phyloP scores from a whole-genome alignment of 2,797 vertebrate species.

The Macrochelys suwanniensis region DNA sequence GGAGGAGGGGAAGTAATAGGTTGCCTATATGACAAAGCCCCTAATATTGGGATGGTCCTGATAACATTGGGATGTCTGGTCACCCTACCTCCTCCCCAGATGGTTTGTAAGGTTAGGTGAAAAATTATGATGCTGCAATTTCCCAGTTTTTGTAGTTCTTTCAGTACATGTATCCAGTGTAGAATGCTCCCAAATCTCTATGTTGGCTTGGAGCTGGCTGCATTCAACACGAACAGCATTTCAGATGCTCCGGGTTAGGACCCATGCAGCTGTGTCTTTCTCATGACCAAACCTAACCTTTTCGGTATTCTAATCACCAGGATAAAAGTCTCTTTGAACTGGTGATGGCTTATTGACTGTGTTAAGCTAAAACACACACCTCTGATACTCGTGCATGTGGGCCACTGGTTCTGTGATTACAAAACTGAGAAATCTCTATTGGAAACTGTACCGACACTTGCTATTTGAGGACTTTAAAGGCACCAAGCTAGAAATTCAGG shows the following conservation, averaged over 20 bases:
- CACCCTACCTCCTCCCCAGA: background rate
- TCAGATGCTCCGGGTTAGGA: background rate
- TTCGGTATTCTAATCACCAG: background rate
- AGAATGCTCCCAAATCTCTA: background rate
- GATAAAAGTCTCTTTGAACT: constrained; percentile 54
- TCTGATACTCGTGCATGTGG: background rate
- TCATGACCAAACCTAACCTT: constrained; percentile 31
- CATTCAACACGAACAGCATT: background rate
- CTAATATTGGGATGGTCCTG: background rate
- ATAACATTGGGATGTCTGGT: background rate
- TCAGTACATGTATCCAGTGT: background rate
- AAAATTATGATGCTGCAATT: constrained; percentile 9
- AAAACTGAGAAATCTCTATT: background rate
- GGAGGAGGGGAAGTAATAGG: background rate
- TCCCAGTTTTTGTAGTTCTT: background rate
- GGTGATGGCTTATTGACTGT: constrained; percentile 9
- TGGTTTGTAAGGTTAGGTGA: background rate
- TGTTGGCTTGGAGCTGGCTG: background rate
- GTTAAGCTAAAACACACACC: background rate
- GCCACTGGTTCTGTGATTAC: background rate
- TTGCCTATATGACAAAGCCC: background rate
- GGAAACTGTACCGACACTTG: background rate
- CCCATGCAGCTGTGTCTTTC: constrained; percentile 63
- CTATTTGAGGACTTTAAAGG: background rate
- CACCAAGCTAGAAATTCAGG: background rate